Conservation (phyloP, 92 coral and sea anemone genomes). For the Virgularia gustaviana region DNA sequence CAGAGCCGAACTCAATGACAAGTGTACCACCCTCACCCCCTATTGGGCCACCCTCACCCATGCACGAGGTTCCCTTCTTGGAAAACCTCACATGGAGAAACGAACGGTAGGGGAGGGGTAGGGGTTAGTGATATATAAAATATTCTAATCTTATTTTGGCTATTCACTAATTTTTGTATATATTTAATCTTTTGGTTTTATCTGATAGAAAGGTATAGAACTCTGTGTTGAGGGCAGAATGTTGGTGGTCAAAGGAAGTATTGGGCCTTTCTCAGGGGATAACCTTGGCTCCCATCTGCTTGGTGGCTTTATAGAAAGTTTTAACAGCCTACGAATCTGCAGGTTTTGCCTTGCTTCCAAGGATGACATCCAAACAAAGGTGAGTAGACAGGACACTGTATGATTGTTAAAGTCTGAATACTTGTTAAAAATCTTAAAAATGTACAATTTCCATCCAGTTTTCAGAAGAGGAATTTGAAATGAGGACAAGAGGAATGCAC, state of each 20-base stretch:
- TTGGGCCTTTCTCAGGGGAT: background rate
- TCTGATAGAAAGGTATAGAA: background rate
- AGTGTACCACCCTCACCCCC: no score
- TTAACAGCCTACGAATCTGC: background rate
- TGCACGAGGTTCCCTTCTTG: no score
- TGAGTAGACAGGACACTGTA: background rate
- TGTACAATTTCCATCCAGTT: background rate
- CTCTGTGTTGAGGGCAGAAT: background rate
- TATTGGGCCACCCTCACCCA: no score
- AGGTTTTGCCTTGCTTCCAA: background rate
- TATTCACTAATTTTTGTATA: background rate
- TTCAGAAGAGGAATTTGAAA: background rate
- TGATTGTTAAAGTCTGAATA: no score
- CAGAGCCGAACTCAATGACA: no score
- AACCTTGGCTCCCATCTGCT: background rate
- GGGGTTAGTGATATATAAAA: no score
- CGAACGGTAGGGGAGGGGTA: no score
- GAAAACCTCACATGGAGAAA: no score
- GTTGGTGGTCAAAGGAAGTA: background rate
- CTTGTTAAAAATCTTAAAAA: no score
- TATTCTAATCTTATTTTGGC: no score
- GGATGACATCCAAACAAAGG: slow-evolving; percentile 1
- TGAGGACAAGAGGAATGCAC: background rate
- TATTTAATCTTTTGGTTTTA: no score
- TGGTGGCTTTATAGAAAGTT: slow-evolving; percentile 2